Percentiles rank a stretch among this genome's conserved stretches.
These are phyloP conservation scores for Pomatorhinus ruficollis DNA, from an alignment of 2,113 vertebrate species.

Conservation along the genomic window DNA sequence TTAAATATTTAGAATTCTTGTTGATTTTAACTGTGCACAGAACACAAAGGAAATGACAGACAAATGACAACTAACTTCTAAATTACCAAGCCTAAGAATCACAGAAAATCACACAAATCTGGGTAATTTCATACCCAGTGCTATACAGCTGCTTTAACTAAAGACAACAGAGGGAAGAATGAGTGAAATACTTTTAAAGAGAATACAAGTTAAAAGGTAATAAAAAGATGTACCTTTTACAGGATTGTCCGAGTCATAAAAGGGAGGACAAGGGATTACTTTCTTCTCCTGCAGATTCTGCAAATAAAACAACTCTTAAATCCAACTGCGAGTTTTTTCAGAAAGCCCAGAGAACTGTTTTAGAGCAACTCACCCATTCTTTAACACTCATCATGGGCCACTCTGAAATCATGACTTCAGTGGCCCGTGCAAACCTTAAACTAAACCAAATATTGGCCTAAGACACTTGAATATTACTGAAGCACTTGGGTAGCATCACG, in stretches of 20 bases:
- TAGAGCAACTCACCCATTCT: neutral
- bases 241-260: slow-evolving; percentile 89
- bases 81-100: neutral
- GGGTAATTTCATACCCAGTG: neutral
- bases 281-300: slow-evolving; percentile 93
- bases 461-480: neutral
- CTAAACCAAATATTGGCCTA: neutral
- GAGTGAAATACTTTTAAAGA: neutral
- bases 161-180: neutral
- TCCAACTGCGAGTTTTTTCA: neutral
- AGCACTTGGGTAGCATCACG: neutral
- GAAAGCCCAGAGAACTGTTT: neutral
- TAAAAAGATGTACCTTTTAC: slow-evolving; percentile 84
- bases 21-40: neutral
- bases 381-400: neutral
- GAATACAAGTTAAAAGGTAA: neutral
- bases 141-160: neutral
- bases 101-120: neutral
- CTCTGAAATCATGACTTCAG: neutral
- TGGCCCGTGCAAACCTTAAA: neutral
- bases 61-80: neutral
- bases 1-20: neutral
- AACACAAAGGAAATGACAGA: neutral
- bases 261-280: slow-evolving; percentile 89
- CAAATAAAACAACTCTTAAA: neutral